Evolutionary conservation across 2,888 invertebrate genomes (phyloP).

Genomic region (Yponomeuta sedellus): DNA sequence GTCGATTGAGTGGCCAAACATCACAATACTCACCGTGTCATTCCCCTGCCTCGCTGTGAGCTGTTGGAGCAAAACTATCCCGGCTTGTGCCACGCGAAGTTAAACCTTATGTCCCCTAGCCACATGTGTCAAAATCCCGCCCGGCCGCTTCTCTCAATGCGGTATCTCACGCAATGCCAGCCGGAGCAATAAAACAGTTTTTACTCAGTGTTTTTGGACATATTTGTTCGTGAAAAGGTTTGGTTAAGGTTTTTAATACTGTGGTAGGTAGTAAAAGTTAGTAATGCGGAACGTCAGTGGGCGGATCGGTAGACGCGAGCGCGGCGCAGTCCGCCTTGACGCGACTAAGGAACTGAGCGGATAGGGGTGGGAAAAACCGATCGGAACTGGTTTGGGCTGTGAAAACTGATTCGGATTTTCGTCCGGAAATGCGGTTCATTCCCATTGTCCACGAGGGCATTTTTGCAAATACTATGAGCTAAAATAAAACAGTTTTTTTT

Average conservation of each 20-base stretch:
- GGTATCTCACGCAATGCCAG: neutral
- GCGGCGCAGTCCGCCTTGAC: slow-evolving; percentile 47
- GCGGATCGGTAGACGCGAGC: slow-evolving; percentile 39
- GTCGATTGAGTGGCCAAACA: neutral
- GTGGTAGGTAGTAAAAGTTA: slow-evolving; percentile 5
- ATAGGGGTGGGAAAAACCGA: neutral
- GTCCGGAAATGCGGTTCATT: neutral
- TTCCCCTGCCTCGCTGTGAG: slow-evolving; percentile 53
- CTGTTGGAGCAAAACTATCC: slow-evolving; percentile 50
- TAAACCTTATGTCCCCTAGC: slow-evolving; percentile 62
- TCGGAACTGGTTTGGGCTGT: neutral
- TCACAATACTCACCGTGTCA: slow-evolving; percentile 61
- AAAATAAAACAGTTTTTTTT: too few relatives aligned
- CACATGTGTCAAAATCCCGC: slow-evolving; percentile 64
- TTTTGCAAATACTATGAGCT: too few relatives aligned
- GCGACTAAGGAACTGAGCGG: slow-evolving; percentile 38
- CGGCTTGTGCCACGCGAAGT: slow-evolving; percentile 70
- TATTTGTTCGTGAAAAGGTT: slow-evolving; percentile 20
- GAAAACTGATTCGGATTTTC: neutral
- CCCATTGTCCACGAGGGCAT: too few relatives aligned
- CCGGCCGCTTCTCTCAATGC: neutral
- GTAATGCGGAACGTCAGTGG: slow-evolving; percentile 32
- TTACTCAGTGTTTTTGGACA: slow-evolving; percentile 17
- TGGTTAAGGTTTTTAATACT: slow-evolving; percentile 1
- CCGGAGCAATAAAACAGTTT: too few relatives aligned